A percentile compares a stretch with the other conserved stretches of the same genome.
Evolutionary conservation across 1,140 invertebrate species (phyloP).

Genomic region (Dreissena polymorpha): DNA sequence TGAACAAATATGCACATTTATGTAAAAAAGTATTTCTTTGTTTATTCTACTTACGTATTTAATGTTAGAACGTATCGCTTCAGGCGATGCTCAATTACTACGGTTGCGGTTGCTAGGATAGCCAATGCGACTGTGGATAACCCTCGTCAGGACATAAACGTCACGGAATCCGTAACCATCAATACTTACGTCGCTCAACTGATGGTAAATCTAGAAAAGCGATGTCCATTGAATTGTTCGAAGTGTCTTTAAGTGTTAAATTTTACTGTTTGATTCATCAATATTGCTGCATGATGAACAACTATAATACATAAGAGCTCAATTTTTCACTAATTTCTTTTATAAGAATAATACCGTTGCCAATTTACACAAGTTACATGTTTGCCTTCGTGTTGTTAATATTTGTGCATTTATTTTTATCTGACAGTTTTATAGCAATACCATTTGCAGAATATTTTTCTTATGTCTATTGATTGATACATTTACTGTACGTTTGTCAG

Average conservation of each 20-base stretch:
- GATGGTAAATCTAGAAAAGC: background rate
- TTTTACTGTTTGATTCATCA: background rate
- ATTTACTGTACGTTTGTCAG: too few relatives aligned
- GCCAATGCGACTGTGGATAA: background rate
- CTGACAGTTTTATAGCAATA: too few relatives aligned
- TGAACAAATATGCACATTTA: too few relatives aligned
- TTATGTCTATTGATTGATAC: too few relatives aligned
- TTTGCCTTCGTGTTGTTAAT: too few relatives aligned
- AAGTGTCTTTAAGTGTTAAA: background rate
- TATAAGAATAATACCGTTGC: too few relatives aligned
- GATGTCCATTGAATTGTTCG: background rate
- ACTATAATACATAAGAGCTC: background rate
- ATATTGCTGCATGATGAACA: background rate
- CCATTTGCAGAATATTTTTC: too few relatives aligned
- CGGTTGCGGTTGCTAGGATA: background rate
- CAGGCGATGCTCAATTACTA: constrained; percentile 1
- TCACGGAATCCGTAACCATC: constrained; percentile 1
- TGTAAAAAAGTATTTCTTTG: too few relatives aligned
- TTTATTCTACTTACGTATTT: too few relatives aligned
- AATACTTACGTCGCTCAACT: background rate
- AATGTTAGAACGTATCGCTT: background rate
- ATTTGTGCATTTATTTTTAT: too few relatives aligned
- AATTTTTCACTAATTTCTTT: too few relatives aligned
- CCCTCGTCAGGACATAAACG: background rate
- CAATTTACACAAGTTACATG: too few relatives aligned